These are phyloP conservation scores for Brachymystax lenok DNA, from an alignment of 2,797 vertebrate genomes.

Conservation along the genomic window DNA sequence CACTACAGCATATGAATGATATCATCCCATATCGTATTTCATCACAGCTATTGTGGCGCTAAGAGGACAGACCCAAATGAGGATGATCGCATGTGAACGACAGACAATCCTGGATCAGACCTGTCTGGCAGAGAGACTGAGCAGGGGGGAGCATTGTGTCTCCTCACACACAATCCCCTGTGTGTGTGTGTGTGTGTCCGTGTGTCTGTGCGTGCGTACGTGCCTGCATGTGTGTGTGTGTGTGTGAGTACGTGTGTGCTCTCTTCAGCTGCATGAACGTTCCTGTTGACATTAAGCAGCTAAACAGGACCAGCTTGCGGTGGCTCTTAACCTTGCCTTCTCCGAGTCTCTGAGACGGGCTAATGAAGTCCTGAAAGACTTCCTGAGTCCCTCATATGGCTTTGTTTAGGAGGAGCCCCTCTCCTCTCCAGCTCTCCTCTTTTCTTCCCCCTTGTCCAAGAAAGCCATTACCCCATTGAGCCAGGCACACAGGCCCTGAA, in stretches of 20 bases:
- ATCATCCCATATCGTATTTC: not conserved
- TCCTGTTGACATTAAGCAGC: constrained; percentile 81
- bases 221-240: not conserved
- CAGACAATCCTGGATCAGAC: constrained; percentile 8
- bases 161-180: constrained; percentile 22
- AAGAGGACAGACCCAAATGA: not conserved
- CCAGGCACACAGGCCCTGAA: no score
- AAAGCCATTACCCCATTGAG: constrained; percentile 72
- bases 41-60: not conserved
- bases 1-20: constrained; percentile 4
- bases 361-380: constrained; percentile 87
- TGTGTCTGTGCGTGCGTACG: no score
- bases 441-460: constrained; percentile 55
- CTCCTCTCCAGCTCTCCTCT: not conserved
- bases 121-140: not conserved
- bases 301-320: constrained; percentile 85
- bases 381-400: constrained; percentile 83
- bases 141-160: constrained; percentile 35
- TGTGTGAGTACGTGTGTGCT: not conserved
- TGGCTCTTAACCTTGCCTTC: constrained; percentile 77
- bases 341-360: constrained; percentile 56
- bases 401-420: constrained; percentile 74
- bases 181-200: not conserved
- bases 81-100: not conserved
- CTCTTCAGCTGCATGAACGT: constrained; percentile 73